Evolutionary conservation across 2,888 invertebrate genomes (phyloP).

Genomic region (Cheilosia grossa): DNA sequence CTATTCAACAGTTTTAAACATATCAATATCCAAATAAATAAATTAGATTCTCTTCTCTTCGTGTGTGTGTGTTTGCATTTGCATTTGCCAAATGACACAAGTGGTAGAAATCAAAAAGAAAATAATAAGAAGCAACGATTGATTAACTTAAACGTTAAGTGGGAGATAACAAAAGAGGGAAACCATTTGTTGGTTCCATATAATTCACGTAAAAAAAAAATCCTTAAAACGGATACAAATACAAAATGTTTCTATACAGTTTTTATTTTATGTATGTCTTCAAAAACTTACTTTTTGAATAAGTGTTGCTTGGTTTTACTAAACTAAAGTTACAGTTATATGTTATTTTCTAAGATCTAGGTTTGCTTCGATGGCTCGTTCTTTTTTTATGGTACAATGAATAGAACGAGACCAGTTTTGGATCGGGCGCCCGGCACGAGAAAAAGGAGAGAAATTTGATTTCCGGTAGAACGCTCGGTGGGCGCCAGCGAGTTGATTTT

Average conservation of each 20-base stretch:
- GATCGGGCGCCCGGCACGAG: conserved; percentile 30
- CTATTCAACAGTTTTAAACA: conserved; percentile 61
- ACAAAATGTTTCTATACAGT: conserved; percentile 37
- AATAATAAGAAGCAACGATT: conserved; percentile 15
- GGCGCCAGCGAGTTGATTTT: conserved; percentile 11
- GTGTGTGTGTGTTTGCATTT: conserved; percentile 7
- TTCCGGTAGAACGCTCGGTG: conserved; percentile 38
- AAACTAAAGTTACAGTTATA: conserved; percentile 25
- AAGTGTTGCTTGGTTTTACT: neutral
- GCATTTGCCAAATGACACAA: conserved; percentile 8
- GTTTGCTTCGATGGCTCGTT: conserved; percentile 1
- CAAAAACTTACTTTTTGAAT: conserved; percentile 47
- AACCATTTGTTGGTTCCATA: neutral
- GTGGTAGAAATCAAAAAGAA: conserved; percentile 28
- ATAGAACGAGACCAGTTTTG: conserved; percentile 12
- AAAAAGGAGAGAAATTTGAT: conserved; percentile 64
- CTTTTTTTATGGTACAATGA: conserved; percentile 11
- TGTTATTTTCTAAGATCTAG: neutral
- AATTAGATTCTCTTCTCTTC: conserved; percentile 43
- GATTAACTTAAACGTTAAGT: conserved; percentile 20
- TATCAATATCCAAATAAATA: conserved; percentile 61
- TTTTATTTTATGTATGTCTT: neutral
- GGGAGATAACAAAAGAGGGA: conserved; percentile 3
- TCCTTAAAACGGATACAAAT: conserved; percentile 74
- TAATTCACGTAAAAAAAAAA: conserved; percentile 51